phyloP scores from a whole-genome alignment of 2,888 invertebrate genomes.

The Leucania comma region DNA sequence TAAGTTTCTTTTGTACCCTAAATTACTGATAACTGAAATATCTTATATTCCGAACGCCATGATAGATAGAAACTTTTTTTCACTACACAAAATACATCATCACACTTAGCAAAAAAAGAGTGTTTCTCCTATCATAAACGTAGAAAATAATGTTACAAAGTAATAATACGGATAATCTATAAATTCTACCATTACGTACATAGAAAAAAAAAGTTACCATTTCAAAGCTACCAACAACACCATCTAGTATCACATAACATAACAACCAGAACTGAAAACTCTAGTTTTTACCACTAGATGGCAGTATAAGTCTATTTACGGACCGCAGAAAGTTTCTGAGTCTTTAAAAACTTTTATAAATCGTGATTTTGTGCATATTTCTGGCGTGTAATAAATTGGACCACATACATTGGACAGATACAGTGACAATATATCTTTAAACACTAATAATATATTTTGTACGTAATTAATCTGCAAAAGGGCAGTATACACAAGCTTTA shows the following conservation, averaged over 20 bases:
- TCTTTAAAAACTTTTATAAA: constrained; percentile 3
- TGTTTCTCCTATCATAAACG: background rate
- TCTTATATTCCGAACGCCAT: background rate
- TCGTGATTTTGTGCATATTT: background rate
- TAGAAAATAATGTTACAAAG: constrained; percentile 7
- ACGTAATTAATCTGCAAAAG: constrained; percentile 59
- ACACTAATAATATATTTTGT: constrained; percentile 55
- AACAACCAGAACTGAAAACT: background rate
- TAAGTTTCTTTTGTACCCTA: constrained; percentile 38
- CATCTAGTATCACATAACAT: constrained; percentile 11
- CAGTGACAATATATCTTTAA: constrained; percentile 37
- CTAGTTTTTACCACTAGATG: constrained; percentile 9
- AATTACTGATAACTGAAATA: constrained; percentile 20
- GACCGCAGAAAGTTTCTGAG: background rate
- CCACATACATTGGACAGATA: constrained; percentile 17
- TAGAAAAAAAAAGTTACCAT: constrained; percentile 19
- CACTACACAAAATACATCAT: background rate
- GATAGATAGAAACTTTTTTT: background rate
- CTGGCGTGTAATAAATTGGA: background rate
- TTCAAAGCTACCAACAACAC: background rate
- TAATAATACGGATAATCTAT: constrained; percentile 17
- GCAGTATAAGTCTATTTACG: background rate
- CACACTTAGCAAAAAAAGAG: background rate
- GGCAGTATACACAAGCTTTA: constrained; percentile 51
- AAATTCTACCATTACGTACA: constrained; percentile 26